Evolutionary conservation across 2,113 vertebrate species (phyloP).

Genomic region (Isichthys henryi): DNA sequence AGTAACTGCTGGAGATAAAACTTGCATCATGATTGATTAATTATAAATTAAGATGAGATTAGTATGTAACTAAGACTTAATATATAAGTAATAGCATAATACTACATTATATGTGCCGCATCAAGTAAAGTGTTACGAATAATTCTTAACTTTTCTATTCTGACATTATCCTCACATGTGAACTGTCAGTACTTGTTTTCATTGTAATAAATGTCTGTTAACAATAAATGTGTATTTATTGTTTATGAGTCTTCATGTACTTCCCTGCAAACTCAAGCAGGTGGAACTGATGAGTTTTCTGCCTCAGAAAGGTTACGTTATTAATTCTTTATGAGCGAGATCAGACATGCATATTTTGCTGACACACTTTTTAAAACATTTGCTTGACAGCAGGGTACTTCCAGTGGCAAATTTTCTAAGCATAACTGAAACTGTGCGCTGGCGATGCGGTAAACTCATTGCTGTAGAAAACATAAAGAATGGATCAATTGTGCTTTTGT

Average conservation of each 20-base stretch:
- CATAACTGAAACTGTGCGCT: background rate
- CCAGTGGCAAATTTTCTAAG: background rate
- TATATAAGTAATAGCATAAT: no score
- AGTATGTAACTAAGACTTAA: no score
- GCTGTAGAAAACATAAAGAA: background rate
- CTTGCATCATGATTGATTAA: no score
- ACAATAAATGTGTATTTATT: background rate
- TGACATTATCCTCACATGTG: background rate
- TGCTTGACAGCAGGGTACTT: background rate
- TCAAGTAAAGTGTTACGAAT: background rate
- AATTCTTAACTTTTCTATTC: background rate
- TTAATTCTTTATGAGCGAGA: background rate
- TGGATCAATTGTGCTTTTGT: background rate
- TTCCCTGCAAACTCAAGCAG: background rate
- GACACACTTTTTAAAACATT: slow-evolving; percentile 12
- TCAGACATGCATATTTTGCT: background rate
- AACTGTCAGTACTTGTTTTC: background rate
- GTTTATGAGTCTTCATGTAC: background rate
- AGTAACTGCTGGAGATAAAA: no score
- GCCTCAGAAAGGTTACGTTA: background rate
- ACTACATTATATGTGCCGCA: no score
- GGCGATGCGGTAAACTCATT: background rate
- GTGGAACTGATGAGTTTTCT: background rate
- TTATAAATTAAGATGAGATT: no score
- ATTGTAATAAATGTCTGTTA: background rate